Conservation (phyloP, 2,797 vertebrate genomes). For the Odontamblyopus rebecca region DNA sequence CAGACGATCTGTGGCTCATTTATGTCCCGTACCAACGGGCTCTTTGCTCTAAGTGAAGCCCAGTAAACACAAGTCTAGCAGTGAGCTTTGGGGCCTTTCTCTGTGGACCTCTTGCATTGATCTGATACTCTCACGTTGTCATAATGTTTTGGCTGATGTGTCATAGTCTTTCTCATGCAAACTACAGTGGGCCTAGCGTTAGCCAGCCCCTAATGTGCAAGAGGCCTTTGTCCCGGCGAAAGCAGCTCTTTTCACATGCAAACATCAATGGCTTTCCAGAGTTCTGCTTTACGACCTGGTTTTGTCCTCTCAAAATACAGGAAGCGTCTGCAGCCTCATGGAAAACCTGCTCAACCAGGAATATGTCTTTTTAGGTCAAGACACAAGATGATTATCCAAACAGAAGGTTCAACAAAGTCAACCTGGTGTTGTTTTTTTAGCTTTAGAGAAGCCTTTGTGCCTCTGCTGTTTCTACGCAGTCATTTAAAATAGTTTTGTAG, state of each 20-base stretch:
- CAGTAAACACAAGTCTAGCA: not conserved
- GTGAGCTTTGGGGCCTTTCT: not conserved
- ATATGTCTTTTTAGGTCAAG: too few relatives aligned
- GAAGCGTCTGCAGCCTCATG: not conserved
- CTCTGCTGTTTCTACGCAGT: too few relatives aligned
- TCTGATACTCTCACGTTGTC: not conserved
- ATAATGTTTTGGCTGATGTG: constrained; percentile 1
- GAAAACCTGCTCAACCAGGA: not conserved
- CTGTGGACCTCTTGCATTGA: not conserved
- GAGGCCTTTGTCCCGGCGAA: not conserved
- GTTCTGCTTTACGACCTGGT: not conserved
- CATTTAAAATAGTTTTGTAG: too few relatives aligned
- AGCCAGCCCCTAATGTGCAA: not conserved
- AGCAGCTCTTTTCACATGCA: not conserved
- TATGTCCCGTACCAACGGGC: too few relatives aligned
- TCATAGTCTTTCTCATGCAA: not conserved
- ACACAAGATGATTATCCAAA: not conserved
- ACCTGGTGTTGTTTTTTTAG: not conserved
- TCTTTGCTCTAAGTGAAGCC: not conserved
- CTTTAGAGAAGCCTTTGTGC: too few relatives aligned
- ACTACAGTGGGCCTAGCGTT: not conserved
- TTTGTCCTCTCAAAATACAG: constrained; percentile 4
- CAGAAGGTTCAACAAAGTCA: not conserved
- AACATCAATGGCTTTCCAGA: not conserved
- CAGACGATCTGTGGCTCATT: too few relatives aligned